Conservation (phyloP, 2,888 invertebrate species). For the Seira ritae region DNA sequence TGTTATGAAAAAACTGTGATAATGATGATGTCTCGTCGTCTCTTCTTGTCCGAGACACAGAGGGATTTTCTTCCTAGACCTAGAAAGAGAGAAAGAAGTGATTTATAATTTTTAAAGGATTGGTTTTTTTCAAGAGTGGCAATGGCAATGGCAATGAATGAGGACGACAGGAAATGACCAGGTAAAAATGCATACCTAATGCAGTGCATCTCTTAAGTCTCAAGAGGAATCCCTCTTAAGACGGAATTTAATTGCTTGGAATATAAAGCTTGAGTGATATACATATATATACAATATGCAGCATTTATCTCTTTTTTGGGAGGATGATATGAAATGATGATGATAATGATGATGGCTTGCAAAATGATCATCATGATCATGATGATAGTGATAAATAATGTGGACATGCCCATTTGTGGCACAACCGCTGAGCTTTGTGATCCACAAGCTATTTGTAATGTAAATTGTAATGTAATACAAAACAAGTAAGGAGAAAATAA, state of each 20-base stretch:
- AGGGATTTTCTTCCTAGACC: constrained; percentile 22
- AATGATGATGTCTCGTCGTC: no score
- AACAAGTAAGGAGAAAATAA: not conserved
- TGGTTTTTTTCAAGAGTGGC: constrained; percentile 47
- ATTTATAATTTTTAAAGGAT: constrained; percentile 13
- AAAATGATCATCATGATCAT: not conserved
- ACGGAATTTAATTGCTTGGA: constrained; percentile 19
- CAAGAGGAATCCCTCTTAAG: not conserved
- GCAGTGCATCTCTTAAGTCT: not conserved
- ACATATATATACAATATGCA: not conserved
- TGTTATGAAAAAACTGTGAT: constrained; percentile 34
- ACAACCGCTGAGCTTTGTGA: constrained; percentile 51
- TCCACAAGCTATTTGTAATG: constrained; percentile 19
- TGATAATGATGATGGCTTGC: not conserved
- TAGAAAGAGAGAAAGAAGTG: no score
- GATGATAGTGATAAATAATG: constrained; percentile 36
- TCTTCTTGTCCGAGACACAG: constrained; percentile 23
- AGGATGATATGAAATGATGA: not conserved
- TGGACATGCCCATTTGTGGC: constrained; percentile 59
- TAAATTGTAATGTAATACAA: not conserved
- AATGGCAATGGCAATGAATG: no score
- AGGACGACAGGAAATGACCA: constrained; percentile 56
- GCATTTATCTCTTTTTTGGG: not conserved
- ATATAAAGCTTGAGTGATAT: not conserved
- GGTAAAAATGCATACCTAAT: constrained; percentile 7